These are phyloP conservation scores for Armadillidium nasatum DNA, from an alignment of 1,140 invertebrate species.

Conservation along the genomic window DNA sequence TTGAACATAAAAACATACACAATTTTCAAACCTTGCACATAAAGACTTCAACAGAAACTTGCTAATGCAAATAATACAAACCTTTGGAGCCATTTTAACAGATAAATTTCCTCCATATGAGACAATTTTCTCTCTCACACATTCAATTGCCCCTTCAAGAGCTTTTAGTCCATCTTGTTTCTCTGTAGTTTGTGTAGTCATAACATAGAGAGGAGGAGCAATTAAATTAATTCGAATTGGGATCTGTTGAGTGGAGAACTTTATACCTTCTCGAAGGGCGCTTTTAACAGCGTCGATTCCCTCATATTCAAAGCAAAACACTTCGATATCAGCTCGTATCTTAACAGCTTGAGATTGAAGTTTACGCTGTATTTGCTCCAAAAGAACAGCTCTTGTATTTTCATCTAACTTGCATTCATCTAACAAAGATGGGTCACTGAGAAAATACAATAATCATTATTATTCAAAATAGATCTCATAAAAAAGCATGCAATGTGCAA, in stretches of 20 bases:
- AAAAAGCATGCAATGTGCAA: too few relatives aligned
- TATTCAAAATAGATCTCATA: constrained; percentile 46
- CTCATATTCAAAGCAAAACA: constrained; percentile 97
- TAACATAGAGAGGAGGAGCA: constrained; percentile 94
- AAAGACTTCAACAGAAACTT: too few relatives aligned
- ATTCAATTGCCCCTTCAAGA: constrained; percentile 80
- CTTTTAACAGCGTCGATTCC: constrained; percentile 98
- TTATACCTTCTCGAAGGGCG: constrained; percentile 86
- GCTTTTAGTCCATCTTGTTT: constrained; percentile 85
- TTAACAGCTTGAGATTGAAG: constrained; percentile 97
- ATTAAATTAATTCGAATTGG: constrained; percentile 99
- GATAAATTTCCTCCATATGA: constrained; percentile 83
- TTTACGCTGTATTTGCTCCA: constrained; percentile 93
- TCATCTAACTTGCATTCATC: constrained; percentile 95
- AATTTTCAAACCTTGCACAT: too few relatives aligned
- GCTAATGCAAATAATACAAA: constrained; percentile 4
- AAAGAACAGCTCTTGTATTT: constrained; percentile 82
- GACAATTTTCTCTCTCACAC: constrained; percentile 78
- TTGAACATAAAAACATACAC: too few relatives aligned
- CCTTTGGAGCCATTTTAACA: constrained; percentile 75
- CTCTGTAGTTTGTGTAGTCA: constrained; percentile 96
- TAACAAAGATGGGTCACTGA: constrained; percentile 83
- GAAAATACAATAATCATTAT: constrained; percentile 38
- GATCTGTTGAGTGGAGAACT: constrained; percentile 83
- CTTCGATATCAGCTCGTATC: constrained; percentile 95